Base-by-base conservation (phyloP, 2,888 invertebrate genomes). In the Caradrina clavipalpis region DNA sequence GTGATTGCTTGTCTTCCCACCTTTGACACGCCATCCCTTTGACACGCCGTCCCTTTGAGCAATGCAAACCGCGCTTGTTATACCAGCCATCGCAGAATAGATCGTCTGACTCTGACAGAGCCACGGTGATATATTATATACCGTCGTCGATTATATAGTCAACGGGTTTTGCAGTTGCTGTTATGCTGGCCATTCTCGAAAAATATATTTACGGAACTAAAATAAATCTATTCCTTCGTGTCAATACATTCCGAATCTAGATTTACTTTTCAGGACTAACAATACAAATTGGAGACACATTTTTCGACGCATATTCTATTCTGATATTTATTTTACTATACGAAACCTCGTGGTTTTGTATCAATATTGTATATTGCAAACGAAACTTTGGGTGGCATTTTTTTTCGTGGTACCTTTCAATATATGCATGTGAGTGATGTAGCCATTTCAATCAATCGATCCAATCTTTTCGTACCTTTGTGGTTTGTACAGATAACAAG, bases 361-460 rank as follows among this genome's bases (percentile, higher is more conserved):
- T 31, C 11, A 13, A 42, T 42, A 42, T 13, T 17, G 31, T 57
- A 51, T 47, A 39, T 26, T 49, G 11, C 3, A 54, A 47, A 35
- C 5, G 17, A 17, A 70, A 17, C 15, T 47, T 61, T 21, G 21
- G 39, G 26, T 39, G 17, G 5, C 19, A 5, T 42, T 7, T 42
- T 55, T 56, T 22, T 45, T 21, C 13, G 15, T 11, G 47, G 5
- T 31, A 6, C 26, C 26, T 53, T 15, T 6, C 45, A 15, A 45
- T 1, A 45, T 22, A 10, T 50, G 45, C 50, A 26, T 31, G 67
- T 55, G 53, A 49, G 13, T 39, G 8, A 8, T n/a, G 8, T 19
- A n/a, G 35, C 22, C 5, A 35, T 47, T 50, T 58, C 49, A 68
- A 49, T 69, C 22, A 58, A 39, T 55, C 39, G 10, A 50, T 50